Evolutionary conservation across 2,797 vertebrate species (phyloP).

Genomic region (Brachyrhaphis roseni): DNA sequence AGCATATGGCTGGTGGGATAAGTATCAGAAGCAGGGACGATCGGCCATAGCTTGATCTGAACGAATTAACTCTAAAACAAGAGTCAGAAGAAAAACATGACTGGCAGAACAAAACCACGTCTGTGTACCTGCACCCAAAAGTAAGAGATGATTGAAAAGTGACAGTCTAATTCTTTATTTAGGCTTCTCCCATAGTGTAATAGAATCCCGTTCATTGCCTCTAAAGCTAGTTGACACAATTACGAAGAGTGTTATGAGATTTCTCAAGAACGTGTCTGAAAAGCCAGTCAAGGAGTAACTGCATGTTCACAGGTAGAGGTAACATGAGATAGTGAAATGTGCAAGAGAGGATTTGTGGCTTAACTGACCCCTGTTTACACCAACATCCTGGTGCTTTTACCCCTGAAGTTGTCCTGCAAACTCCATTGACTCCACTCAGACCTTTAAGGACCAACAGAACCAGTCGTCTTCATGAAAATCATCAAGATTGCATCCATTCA

Average conservation of each 20-base stretch:
- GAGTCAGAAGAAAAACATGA: constrained; percentile 10
- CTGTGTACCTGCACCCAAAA: not conserved
- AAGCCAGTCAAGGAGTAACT: not conserved
- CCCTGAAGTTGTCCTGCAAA: not conserved
- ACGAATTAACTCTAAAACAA: constrained; percentile 22
- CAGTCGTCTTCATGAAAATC: not conserved
- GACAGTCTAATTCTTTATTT: not conserved
- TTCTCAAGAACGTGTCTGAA: not conserved
- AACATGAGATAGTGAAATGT: not conserved
- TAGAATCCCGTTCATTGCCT: not conserved
- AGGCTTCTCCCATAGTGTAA: not conserved
- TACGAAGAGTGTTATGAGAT: not conserved
- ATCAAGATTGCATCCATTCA: not conserved
- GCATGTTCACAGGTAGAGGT: not conserved
- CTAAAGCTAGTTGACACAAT: not conserved
- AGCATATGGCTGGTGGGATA: constrained; percentile 58
- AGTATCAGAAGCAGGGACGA: constrained; percentile 40
- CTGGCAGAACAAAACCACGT: constrained; percentile 19
- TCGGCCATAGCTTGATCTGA: constrained; percentile 15
- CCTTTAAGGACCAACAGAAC: not conserved
- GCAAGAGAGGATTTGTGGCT: not conserved
- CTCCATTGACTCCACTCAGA: not conserved
- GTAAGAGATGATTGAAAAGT: constrained; percentile 13
- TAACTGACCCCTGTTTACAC: not conserved
- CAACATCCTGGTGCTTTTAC: not conserved